Conservation (phyloP, 2,113 vertebrate genomes). For the Abramis brama region DNA sequence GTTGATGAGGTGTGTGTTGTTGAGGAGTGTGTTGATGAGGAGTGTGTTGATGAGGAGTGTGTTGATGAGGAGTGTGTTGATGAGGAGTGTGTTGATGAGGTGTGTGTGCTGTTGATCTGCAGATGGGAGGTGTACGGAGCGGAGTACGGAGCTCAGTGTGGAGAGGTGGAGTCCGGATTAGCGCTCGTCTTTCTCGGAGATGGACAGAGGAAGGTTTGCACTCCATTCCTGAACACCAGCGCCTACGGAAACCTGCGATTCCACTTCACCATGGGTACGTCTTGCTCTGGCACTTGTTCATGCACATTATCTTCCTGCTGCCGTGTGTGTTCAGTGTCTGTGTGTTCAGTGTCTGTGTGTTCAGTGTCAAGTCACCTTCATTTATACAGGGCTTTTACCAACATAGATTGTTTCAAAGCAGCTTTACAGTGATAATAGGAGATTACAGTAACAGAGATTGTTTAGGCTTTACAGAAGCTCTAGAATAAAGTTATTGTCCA, state of each 20-base stretch:
- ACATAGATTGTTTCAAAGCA: too few relatives aligned
- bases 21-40: too few relatives aligned
- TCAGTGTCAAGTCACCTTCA: too few relatives aligned
- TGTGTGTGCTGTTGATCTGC: background rate
- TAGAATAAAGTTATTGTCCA: too few relatives aligned
- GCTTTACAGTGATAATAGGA: too few relatives aligned
- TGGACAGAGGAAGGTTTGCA: constrained; percentile 89
- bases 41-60: too few relatives aligned
- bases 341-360: constrained; percentile 58
- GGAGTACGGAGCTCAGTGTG: constrained; percentile 86
- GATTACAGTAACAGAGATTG: too few relatives aligned
- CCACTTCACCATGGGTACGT: constrained; percentile 93
- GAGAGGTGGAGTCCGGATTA: constrained; percentile 89
- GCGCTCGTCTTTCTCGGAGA: constrained; percentile 89
- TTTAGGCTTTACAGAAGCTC: too few relatives aligned
- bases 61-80: too few relatives aligned
- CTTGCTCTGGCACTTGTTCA: constrained; percentile 34
- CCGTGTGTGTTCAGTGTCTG: background rate
- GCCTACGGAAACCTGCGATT: constrained; percentile 93
- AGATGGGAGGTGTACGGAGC: constrained; percentile 94
- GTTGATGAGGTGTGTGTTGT: too few relatives aligned
- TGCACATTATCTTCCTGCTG: background rate
- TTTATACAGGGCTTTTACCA: too few relatives aligned
- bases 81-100: background rate
- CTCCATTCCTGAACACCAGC: constrained; percentile 91